A percentile compares a stretch with the other conserved stretches of the same genome.
Conservation (phyloP, 2,888 invertebrate species). For the Mellilla xanthometata region DNA sequence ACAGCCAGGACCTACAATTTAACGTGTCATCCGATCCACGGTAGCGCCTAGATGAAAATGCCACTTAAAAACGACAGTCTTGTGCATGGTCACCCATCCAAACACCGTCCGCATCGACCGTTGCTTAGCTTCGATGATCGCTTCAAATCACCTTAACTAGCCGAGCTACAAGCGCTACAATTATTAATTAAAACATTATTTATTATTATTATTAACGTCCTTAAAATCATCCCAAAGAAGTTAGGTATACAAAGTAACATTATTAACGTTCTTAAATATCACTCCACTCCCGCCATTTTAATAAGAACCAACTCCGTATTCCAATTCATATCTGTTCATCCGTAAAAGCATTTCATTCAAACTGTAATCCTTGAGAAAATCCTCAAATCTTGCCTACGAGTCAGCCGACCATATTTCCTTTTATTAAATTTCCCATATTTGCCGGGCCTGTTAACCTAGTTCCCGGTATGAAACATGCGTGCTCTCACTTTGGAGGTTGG, state of each 20-base stretch:
- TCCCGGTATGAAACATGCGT: slow-evolving; percentile 9
- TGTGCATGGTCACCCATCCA: no score
- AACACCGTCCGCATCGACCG: no score
- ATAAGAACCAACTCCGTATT: slow-evolving; percentile 8
- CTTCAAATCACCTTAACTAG: no score
- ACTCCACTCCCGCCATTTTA: slow-evolving; percentile 6
- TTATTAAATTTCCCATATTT: slow-evolving; percentile 25
- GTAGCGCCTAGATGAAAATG: no score
- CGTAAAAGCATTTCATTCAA: slow-evolving; percentile 13
- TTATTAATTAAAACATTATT: no score
- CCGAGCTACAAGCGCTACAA: no score
- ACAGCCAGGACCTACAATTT: no score
- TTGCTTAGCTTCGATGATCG: no score
- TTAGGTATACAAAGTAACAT: not conserved
- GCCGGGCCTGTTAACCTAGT: slow-evolving; percentile 26
- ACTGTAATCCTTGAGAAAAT: slow-evolving; percentile 17
- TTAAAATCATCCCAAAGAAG: no score
- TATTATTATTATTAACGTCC: no score
- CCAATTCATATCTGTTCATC: slow-evolving; percentile 10
- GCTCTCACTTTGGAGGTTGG: slow-evolving; percentile 7
- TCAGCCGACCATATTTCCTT: slow-evolving; percentile 14
- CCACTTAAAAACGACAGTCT: no score
- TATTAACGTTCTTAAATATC: not conserved
- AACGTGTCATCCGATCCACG: no score
- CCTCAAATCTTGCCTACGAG: slow-evolving; percentile 17